Evolutionary conservation across 2,888 invertebrate genomes (phyloP).

Genomic region (Malacosoma neustria): DNA sequence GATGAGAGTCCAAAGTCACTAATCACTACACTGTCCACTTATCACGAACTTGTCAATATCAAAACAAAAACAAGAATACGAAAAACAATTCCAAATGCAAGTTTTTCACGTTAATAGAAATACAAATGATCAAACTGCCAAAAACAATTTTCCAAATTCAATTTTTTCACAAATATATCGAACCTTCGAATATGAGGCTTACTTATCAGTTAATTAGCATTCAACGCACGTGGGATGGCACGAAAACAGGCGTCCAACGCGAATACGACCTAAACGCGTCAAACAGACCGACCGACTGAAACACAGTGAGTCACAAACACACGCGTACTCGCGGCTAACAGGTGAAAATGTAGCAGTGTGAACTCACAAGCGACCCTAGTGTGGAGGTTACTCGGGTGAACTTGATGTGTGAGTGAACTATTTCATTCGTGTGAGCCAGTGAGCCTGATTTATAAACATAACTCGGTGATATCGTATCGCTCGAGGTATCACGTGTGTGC

Average conservation of each 20-base stretch:
- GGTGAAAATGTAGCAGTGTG: constrained; percentile 67
- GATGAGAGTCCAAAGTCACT: constrained; percentile 44
- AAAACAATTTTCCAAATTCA: constrained; percentile 1
- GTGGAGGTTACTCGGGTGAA: constrained; percentile 62
- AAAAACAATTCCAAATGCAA: constrained; percentile 18
- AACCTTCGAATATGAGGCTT: constrained; percentile 48
- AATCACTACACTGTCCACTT: constrained; percentile 52
- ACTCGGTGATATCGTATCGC: constrained; percentile 48
- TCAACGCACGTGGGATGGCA: constrained; percentile 49
- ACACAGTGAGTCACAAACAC: constrained; percentile 52
- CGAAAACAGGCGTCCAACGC: constrained; percentile 20
- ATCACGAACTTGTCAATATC: constrained; percentile 25
- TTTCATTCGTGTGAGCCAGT: constrained; percentile 64
- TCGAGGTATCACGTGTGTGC: constrained; percentile 61
- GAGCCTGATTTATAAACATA: constrained; percentile 52
- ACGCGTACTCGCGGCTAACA: constrained; percentile 48
- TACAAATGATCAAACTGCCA: constrained; percentile 1
- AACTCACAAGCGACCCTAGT: constrained; percentile 54
- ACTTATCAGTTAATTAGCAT: constrained; percentile 57
- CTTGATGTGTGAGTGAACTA: constrained; percentile 52
- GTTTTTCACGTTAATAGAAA: constrained; percentile 8
- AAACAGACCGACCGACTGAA: constrained; percentile 64
- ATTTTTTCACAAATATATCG: constrained; percentile 38
- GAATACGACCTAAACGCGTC: constrained; percentile 62
- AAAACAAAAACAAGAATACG: constrained; percentile 19